phyloP scores from a whole-genome alignment of 2,113 vertebrate species.

The Acrocephalus kingi region DNA sequence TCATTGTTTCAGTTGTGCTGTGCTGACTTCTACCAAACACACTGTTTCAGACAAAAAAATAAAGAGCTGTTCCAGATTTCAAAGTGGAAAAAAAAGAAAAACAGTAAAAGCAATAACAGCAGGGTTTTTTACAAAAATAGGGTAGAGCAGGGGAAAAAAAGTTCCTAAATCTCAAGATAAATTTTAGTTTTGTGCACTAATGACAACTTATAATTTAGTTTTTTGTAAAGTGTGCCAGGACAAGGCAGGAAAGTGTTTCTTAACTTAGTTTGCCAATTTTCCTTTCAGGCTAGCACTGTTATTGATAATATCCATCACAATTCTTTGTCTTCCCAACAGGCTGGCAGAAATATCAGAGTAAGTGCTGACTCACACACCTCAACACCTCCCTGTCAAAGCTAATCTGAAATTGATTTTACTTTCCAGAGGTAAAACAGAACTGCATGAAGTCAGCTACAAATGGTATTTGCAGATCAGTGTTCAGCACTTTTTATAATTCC shows the following conservation, averaged over 20 bases:
- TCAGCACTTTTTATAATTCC: neutral
- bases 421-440: slow-evolving; percentile 18
- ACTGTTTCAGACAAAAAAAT: neutral
- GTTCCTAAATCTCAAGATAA: neutral
- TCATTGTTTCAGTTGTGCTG: neutral
- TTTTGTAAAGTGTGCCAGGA: neutral
- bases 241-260: neutral
- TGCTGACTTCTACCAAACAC: neutral
- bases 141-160: rapidly evolving
- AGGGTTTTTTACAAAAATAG: neutral
- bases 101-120: neutral
- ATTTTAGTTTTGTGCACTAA: neutral
- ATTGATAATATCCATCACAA: slow-evolving; percentile 28
- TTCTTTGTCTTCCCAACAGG: slow-evolving; percentile 8
- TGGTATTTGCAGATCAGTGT: neutral
- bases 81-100: neutral
- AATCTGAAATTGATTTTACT: slow-evolving; percentile 48
- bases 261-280: slow-evolving; percentile 18
- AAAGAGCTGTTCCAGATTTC: neutral
- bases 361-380: neutral
- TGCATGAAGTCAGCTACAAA: slow-evolving; percentile 8
- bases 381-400: slow-evolving; percentile 13
- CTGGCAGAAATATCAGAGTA: neutral
- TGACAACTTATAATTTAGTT: neutral
- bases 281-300: neutral